These are phyloP conservation scores for Drosophila murphyi DNA, from an alignment of 1,140 invertebrate species.

Conservation along the genomic window DNA sequence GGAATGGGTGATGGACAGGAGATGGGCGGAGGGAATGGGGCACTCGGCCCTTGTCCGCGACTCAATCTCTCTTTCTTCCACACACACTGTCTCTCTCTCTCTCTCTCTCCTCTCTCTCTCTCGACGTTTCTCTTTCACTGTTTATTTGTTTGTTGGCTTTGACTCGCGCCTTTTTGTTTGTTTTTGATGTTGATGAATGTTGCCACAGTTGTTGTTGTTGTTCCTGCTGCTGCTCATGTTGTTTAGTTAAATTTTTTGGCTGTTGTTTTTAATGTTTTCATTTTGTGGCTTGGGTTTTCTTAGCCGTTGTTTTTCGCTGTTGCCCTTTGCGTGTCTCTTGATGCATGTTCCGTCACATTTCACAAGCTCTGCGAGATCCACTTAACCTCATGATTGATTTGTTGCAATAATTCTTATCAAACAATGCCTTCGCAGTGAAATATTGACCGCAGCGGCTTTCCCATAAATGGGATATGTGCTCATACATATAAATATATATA, in stretches of 20 bases:
- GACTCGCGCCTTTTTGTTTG: conserved; percentile 77
- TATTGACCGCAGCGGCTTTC: conserved; percentile 50
- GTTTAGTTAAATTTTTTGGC: conserved; percentile 45
- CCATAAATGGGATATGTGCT: conserved; percentile 32
- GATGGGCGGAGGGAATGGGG: conserved; percentile 9
- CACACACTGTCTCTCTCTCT: neutral
- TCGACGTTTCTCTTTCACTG: conserved; percentile 22
- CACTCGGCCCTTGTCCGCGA: conserved; percentile 8
- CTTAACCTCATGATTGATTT: conserved; percentile 82
- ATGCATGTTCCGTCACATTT: conserved; percentile 78
- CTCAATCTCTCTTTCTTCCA: conserved; percentile 11
- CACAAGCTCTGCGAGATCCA: conserved; percentile 53
- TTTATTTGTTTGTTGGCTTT: conserved; percentile 58
- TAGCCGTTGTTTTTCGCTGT: conserved; percentile 14
- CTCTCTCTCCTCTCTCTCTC: neutral
- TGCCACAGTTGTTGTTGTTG: conserved; percentile 62
- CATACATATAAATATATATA: neutral
- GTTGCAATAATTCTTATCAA: conserved; percentile 84
- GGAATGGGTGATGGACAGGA: conserved; percentile 38
- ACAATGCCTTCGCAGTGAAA: conserved; percentile 68
- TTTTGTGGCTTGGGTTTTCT: conserved; percentile 57
- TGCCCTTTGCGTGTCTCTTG: conserved; percentile 68
- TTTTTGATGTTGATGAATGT: conserved; percentile 82
- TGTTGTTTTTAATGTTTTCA: conserved; percentile 74
- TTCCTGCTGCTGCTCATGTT: conserved; percentile 55